Conservation (phyloP, 2,888 invertebrate species). For the Hirtodrosophila trivittata region DNA sequence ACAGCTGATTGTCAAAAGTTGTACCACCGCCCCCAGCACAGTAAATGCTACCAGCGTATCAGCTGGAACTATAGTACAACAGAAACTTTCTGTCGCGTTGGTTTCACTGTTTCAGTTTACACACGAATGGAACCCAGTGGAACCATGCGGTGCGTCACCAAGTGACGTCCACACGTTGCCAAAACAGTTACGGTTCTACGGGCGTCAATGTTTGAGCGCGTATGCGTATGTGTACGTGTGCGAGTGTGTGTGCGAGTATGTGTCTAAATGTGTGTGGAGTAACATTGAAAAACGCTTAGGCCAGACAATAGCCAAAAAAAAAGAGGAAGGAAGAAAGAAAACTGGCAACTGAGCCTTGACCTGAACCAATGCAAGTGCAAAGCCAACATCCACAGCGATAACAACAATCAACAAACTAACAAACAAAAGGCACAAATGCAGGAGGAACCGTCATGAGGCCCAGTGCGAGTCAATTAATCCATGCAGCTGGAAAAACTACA, state of each 20-base stretch:
- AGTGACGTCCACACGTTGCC: conserved; percentile 58
- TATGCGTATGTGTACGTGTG: conserved; percentile 21
- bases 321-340: conserved; percentile 13
- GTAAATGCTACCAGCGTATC: conserved; percentile 19
- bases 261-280: conserved; percentile 49
- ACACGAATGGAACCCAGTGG: conserved; percentile 49
- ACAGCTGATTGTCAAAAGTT: conserved; percentile 69
- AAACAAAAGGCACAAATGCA: conserved; percentile 1
- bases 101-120: conserved; percentile 46
- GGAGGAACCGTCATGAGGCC: conserved; percentile 40
- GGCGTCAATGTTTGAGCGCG: conserved; percentile 15
- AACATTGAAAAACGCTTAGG: conserved; percentile 48
- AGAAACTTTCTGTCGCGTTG: conserved; percentile 44
- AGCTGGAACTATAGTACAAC: conserved; percentile 58
- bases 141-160: conserved; percentile 71
- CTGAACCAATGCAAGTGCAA: conserved; percentile 55
- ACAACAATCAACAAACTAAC: conserved; percentile 9
- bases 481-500: conserved; percentile 27
- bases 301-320: conserved; percentile 41
- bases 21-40: conserved; percentile 1
- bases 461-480: conserved; percentile 41
- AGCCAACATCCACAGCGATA: conserved; percentile 9
- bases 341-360: conserved; percentile 63
- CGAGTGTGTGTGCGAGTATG: conserved; percentile 9
- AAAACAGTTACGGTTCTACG: conserved; percentile 53